Percentiles rank a stretch among this genome's conserved stretches.
Evolutionary conservation across 2,113 vertebrate species (phyloP).

Genomic region (Ameiurus melas): DNA sequence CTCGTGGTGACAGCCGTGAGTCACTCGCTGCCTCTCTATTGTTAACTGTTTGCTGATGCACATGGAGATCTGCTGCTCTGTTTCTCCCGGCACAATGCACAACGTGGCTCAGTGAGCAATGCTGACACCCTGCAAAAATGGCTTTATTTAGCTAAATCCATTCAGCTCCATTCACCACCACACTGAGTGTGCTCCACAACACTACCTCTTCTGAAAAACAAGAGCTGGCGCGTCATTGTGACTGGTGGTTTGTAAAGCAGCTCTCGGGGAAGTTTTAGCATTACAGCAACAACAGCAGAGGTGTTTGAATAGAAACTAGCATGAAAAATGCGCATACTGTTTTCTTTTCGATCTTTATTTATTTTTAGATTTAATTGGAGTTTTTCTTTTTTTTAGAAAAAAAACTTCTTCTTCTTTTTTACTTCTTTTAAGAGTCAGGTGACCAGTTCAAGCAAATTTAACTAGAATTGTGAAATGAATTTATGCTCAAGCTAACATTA

Average conservation of each 20-base stretch:
- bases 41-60: slow-evolving; percentile 76
- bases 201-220: background rate
- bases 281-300: background rate
- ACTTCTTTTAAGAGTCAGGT: too few relatives aligned
- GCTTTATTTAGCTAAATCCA: slow-evolving; percentile 64
- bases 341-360: too few relatives aligned
- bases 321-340: too few relatives aligned
- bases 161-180: background rate
- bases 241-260: background rate
- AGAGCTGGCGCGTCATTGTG: background rate
- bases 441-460: too few relatives aligned
- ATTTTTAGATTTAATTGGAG: too few relatives aligned
- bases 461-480: background rate
- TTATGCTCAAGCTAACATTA: background rate
- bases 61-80: slow-evolving; percentile 62
- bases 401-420: too few relatives aligned
- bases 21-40: slow-evolving; percentile 63
- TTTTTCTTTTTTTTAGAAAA: too few relatives aligned
- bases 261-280: background rate
- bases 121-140: slow-evolving; percentile 68
- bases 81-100: slow-evolving; percentile 66
- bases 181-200: background rate
- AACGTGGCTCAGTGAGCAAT: slow-evolving; percentile 57
- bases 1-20: slow-evolving; percentile 47
- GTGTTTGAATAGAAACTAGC: background rate